A percentile compares a stretch with the other conserved stretches of the same genome.
phyloP scores from a whole-genome alignment of 2,797 vertebrate species.

The Dendrocincla fuliginosa region DNA sequence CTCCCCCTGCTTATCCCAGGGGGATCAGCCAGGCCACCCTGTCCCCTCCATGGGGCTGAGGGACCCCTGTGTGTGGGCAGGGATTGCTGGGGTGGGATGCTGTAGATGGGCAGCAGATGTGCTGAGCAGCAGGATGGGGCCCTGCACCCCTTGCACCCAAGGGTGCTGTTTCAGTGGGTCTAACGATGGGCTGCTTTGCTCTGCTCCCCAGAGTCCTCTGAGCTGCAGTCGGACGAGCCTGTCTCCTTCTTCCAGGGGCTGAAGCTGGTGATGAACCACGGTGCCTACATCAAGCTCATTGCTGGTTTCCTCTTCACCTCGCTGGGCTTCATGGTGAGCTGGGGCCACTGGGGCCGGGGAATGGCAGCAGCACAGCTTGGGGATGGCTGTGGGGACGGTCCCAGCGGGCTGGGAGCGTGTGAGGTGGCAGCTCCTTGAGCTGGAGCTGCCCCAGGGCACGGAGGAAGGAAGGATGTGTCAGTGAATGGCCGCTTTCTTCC shows the following conservation, averaged over 20 bases:
- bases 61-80: not conserved
- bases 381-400: not conserved
- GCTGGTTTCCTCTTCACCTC: slow-evolving; percentile 93
- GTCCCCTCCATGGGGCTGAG: fast-evolving
- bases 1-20: not conserved
- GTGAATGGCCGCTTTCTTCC: not conserved
- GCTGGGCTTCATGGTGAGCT: slow-evolving; percentile 91
- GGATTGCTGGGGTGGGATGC: not conserved
- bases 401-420: fast-evolving
- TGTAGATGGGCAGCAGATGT: not conserved
- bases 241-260: slow-evolving; percentile 85
- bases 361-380: not conserved
- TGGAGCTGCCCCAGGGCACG: not conserved
- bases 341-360: not conserved
- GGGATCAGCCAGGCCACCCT: not conserved
- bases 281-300: slow-evolving; percentile 90
- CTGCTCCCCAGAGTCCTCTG: slow-evolving; percentile 73
- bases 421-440: not conserved
- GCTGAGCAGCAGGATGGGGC: not conserved
- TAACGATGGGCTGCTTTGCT: not conserved
- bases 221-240: slow-evolving; percentile 72
- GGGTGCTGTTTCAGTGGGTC: not conserved
- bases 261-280: slow-evolving; percentile 85
- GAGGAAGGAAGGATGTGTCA: not conserved
- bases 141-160: not conserved